A percentile compares a stretch with the other conserved stretches of the same genome.
phyloP scores from a whole-genome alignment of 2,797 vertebrate species.

The Cheirogaleus major region DNA sequence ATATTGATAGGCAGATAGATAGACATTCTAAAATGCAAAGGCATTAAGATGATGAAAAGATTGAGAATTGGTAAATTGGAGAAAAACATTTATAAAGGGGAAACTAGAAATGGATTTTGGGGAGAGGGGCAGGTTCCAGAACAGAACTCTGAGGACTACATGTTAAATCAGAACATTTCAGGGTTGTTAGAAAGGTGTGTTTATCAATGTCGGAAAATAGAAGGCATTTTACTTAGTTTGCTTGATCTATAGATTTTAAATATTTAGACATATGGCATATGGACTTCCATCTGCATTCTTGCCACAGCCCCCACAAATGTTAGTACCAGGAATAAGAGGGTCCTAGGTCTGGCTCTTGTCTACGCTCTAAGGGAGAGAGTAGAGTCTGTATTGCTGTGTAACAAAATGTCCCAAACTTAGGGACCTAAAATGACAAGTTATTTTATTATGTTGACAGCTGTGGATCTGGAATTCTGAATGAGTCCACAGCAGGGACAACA shows the following conservation, averaged over 20 bases:
- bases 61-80: background rate
- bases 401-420: background rate
- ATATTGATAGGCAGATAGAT: background rate
- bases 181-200: background rate
- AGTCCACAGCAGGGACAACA: background rate
- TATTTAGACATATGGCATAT: background rate
- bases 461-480: background rate
- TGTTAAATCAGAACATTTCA: background rate
- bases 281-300: background rate
- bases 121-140: background rate
- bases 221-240: background rate
- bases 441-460: background rate
- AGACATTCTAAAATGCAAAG: constrained; percentile 61
- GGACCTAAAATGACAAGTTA: background rate
- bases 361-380: background rate
- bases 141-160: background rate
- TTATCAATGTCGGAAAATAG: background rate
- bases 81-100: background rate
- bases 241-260: background rate
- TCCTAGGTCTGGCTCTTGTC: background rate
- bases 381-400: background rate
- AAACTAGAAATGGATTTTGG: background rate
- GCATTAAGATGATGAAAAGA: constrained; percentile 33
- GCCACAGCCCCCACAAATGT: background rate
- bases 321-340: background rate